Evolutionary conservation across 2,888 invertebrate genomes (phyloP).

Genomic region (Pandemis corylana): DNA sequence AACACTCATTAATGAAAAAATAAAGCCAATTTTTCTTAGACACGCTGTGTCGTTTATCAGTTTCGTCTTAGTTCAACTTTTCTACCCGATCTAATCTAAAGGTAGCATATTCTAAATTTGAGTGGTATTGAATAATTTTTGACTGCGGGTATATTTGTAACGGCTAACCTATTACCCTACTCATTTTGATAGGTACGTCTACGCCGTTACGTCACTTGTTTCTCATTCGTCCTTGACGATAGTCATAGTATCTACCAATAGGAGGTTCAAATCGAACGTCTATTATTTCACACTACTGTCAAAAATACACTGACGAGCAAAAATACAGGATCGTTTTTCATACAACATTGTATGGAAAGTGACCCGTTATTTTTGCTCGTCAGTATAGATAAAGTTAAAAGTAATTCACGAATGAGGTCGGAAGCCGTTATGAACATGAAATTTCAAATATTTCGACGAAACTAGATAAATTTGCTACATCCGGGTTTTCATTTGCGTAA

Average conservation of each 20-base stretch:
- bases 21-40: no score
- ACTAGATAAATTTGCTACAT: not conserved
- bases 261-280: not conserved
- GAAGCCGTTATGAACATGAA: not conserved
- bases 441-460: not conserved
- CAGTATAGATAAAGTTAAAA: not conserved
- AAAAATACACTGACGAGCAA: no score
- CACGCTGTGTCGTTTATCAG: no score
- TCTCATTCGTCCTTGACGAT: conserved; percentile 3
- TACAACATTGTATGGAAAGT: no score
- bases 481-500: not conserved
- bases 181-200: not conserved
- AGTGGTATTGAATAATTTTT: not conserved
- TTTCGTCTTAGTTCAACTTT: no score
- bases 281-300: not conserved
- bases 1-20: no score
- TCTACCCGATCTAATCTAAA: no score
- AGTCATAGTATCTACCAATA: not conserved
- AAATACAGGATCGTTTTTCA: no score
- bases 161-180: not conserved
- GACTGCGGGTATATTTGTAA: not conserved
- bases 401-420: not conserved
- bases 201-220: not conserved
- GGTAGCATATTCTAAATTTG: not conserved
- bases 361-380: no score